Evolutionary conservation across 2,797 vertebrate genomes (phyloP), one percentile per base, ranked within the genome.

Genomic region (Catamblyrhynchus diadema): DNA sequence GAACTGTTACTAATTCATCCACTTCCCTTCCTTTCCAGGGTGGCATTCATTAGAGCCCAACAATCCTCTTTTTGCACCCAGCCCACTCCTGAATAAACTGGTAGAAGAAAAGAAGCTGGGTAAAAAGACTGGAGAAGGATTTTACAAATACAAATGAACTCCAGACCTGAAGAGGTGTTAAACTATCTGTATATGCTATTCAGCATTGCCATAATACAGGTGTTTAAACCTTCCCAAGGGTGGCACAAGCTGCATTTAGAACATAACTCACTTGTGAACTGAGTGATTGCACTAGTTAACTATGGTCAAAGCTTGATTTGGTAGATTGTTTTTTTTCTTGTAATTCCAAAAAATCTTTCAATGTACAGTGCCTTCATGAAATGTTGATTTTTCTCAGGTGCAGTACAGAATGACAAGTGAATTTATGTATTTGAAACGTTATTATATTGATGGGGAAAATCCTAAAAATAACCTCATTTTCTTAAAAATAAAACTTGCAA

Each of bases 81-180:
- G 98, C 61, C 96, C 98, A 4, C 54, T 98, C 85, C 91, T 99
- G 51, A 98, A 99, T 97, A 98, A 99, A 95, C 94, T 99, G 95
- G 99, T 99, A 30, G 97, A 98, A 14, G 99, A 99, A 88, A 98
- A 99, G 59, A 99, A 99, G 97, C 84, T 98, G 10, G 99, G 99
- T 82, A 99, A 97, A 97, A 99, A 99, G 98, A 98, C 98, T 0
- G 99, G 99, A 90, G 99, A 99, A 97, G 99, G 99, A 48, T 99
- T 98, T 98, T 99, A 99, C 97, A 99, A 99, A 90, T 98, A 99
- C 97, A 98, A 99, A 82, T 99, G 97, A 98, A 41, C 62, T 59
- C 6, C 37, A 27, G 14, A 35, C 20, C 39, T 77, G 8, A 12
- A 37, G 47, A 72, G 45, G 41, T 77, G 33, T 30, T 69, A 70